Evolutionary conservation across 92 coral and sea anemone species (phyloP).

Genomic region (Porites evermanni): DNA sequence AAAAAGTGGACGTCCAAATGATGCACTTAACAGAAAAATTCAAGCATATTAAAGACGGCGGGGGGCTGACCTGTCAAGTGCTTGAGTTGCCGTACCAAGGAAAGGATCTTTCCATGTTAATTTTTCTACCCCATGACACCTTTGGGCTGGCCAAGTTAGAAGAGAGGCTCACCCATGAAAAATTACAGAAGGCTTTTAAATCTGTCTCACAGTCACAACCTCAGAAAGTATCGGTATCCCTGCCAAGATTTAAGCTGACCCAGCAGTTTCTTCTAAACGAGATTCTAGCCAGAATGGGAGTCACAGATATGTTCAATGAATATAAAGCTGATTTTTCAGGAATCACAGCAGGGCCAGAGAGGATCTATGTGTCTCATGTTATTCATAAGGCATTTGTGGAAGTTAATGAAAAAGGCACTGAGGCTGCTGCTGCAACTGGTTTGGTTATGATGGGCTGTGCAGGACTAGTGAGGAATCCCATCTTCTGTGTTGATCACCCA

Average conservation of each 20-base stretch:
- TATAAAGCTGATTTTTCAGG: constrained; percentile 80
- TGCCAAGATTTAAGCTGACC: constrained; percentile 83
- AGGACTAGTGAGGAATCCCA: constrained; percentile 11
- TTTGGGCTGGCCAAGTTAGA: constrained; percentile 82
- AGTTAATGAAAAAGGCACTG: constrained; percentile 93
- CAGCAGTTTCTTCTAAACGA: constrained; percentile 72
- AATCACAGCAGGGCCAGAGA: constrained; percentile 58
- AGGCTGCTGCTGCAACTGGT: constrained; percentile 93
- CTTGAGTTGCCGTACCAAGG: constrained; percentile 83
- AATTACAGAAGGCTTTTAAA: constrained; percentile 46
- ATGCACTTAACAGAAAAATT: constrained; percentile 75
- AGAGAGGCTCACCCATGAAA: constrained; percentile 57
- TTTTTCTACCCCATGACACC: constrained; percentile 78
- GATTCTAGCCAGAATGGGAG: constrained; percentile 70
- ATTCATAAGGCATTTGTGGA: constrained; percentile 96
- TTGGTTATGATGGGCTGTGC: constrained; percentile 30
- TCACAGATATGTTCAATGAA: constrained; percentile 73
- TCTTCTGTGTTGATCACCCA: constrained; percentile 85
- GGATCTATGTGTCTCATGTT: constrained; percentile 75
- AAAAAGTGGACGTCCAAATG: constrained; percentile 72
- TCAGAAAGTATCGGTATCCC: constrained; percentile 69
- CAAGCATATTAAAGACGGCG: constrained; percentile 33
- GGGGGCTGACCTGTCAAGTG: constrained; percentile 66
- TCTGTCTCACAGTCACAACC: constrained; percentile 46
- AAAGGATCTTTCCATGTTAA: constrained; percentile 75